Percentiles rank a stretch among this genome's conserved stretches.
Conservation (phyloP, 2,797 vertebrate species). For the Manis pentadactyla region DNA sequence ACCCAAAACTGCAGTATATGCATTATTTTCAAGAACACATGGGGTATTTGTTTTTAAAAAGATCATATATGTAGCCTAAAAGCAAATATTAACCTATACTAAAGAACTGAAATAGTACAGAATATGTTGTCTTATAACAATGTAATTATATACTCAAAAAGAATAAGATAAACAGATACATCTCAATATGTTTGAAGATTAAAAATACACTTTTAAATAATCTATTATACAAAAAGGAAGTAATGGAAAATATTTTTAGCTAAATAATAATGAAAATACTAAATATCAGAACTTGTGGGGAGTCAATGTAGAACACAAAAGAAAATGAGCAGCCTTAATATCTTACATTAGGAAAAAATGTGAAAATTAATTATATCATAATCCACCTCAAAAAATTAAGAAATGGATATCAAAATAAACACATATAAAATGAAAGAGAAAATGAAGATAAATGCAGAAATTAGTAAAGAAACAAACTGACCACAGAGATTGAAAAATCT, state of each 20-base stretch:
- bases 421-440: background rate
- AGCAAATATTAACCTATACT: background rate
- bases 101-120: background rate
- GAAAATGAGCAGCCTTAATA: background rate
- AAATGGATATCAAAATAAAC: background rate
- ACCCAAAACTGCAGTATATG: background rate
- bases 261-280: background rate
- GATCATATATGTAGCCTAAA: background rate
- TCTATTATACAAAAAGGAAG: background rate
- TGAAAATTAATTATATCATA: background rate
- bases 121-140: background rate
- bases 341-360: background rate
- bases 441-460: background rate
- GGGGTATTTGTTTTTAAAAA: background rate
- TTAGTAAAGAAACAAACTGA: background rate
- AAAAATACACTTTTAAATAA: background rate
- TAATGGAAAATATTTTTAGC: background rate
- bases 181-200: background rate
- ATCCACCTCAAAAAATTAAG: background rate
- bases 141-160: background rate
- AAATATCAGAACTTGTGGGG: background rate
- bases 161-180: background rate
- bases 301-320: background rate
- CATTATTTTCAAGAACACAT: background rate
- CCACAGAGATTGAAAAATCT: background rate